These are phyloP conservation scores for Heterotis niloticus DNA, from an alignment of 2,113 vertebrate species.

Conservation along the genomic window DNA sequence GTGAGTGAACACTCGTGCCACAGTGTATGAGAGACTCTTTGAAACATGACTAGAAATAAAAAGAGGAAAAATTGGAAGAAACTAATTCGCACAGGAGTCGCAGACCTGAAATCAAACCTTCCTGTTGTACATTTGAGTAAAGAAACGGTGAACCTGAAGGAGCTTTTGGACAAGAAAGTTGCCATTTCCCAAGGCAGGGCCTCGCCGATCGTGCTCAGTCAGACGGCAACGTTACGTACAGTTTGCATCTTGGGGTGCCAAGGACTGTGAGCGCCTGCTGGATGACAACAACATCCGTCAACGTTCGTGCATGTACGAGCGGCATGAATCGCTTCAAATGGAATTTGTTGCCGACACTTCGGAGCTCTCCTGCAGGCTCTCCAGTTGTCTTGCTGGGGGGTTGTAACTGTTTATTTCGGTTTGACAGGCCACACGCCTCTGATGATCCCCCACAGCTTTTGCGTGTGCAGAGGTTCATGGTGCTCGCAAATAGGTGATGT, in stretches of 20 bases:
- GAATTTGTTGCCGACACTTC: conserved; percentile 15
- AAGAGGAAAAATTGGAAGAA: too few relatives aligned
- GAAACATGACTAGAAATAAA: too few relatives aligned
- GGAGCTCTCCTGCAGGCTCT: background rate
- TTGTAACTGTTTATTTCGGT: conserved; percentile 21
- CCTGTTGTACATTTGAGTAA: too few relatives aligned
- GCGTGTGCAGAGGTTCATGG: background rate
- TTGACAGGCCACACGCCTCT: background rate
- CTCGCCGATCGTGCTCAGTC: background rate
- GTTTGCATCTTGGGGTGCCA: conserved; percentile 8
- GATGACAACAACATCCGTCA: conserved; percentile 18
- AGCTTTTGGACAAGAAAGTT: background rate
- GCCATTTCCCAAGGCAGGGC: background rate
- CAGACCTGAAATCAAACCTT: too few relatives aligned
- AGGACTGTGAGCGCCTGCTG: conserved; percentile 6
- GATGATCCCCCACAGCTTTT: conserved; percentile 3
- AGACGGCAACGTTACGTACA: background rate
- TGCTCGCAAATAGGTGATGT: conserved; percentile 2
- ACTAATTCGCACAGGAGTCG: too few relatives aligned
- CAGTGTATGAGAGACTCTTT: too few relatives aligned
- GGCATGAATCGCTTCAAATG: conserved; percentile 21
- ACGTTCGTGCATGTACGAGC: conserved; percentile 11
- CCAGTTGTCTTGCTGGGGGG: conserved; percentile 14
- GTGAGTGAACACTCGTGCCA: too few relatives aligned
- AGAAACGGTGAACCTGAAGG: too few relatives aligned